Conservation (phyloP, 2,888 invertebrate species). For the Luffia ferchaultella region DNA sequence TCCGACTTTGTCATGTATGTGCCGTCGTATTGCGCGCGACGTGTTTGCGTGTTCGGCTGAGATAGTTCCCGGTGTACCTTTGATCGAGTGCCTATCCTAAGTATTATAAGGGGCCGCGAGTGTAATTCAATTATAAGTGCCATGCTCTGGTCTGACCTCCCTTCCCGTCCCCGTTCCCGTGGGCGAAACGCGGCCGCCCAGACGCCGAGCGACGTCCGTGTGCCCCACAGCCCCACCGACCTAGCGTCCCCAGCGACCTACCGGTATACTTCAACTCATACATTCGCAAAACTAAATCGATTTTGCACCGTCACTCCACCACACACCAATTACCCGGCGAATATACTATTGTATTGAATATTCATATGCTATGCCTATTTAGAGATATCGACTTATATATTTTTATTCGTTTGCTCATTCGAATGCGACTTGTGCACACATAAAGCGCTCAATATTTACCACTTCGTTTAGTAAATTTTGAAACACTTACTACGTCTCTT, state of each 20-base stretch:
- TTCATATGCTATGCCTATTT: conserved; percentile 16
- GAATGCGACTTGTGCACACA: conserved; percentile 7
- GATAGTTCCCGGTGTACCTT: conserved; percentile 42
- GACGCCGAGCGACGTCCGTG: conserved; percentile 17
- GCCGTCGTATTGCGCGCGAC: conserved; percentile 54
- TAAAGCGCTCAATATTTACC: conserved; percentile 48
- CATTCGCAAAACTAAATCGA: conserved; percentile 61
- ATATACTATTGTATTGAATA: conserved; percentile 10
- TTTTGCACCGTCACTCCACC: conserved; percentile 71
- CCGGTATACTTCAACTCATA: conserved; percentile 34
- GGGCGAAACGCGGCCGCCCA: conserved; percentile 25
- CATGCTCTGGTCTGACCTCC: conserved; percentile 61
- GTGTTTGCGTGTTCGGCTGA: conserved; percentile 61
- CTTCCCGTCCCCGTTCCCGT: conserved; percentile 41
- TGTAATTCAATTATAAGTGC: conserved; percentile 56
- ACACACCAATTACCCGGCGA: conserved; percentile 34
- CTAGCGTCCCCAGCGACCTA: conserved; percentile 40
- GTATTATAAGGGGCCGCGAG: conserved; percentile 29
- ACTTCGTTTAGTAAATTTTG: conserved; percentile 30
- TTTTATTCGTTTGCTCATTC: conserved; percentile 4
- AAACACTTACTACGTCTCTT: too few relatives aligned
- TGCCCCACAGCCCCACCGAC: neutral
- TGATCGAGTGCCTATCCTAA: conserved; percentile 41
- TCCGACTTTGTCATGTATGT: conserved; percentile 61
- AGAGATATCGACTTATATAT: neutral